Evolutionary conservation across 2,797 vertebrate species (phyloP).

Genomic region (Ara ararauna): DNA sequence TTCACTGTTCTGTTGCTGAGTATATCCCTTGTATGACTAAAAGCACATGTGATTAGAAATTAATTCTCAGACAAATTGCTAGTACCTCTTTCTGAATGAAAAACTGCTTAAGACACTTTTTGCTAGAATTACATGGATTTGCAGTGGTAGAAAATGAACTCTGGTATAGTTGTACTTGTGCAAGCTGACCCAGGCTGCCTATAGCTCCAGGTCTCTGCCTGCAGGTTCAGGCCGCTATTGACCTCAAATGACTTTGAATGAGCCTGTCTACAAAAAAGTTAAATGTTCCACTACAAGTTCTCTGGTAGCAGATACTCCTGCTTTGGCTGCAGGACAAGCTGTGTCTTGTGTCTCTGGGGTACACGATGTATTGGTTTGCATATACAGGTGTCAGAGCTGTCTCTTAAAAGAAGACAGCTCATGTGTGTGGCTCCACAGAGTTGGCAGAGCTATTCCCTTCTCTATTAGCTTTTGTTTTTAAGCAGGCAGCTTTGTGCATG

Average conservation of each 20-base stretch:
- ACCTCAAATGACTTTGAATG: not conserved
- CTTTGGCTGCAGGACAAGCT: constrained; percentile 27
- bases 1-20: not conserved
- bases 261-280: not conserved
- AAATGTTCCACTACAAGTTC: not conserved
- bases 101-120: not conserved
- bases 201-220: not conserved
- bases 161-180: not conserved
- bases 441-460: not conserved
- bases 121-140: not conserved
- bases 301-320: not conserved
- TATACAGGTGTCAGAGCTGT: not conserved
- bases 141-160: not conserved
- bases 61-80: not conserved
- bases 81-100: not conserved
- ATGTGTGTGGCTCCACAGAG: not conserved
- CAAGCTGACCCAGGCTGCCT: not conserved
- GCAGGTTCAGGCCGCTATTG: not conserved
- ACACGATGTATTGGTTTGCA: not conserved
- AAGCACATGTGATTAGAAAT: not conserved
- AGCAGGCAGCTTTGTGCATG: not conserved
- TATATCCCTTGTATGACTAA: not conserved
- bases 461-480: not conserved
- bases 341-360: not conserved
- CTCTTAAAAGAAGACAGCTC: not conserved